A percentile compares a stretch with the other conserved stretches of the same genome.
These are phyloP conservation scores for Yponomeuta sedellus DNA, from an alignment of 2,888 invertebrate genomes.

Conservation along the genomic window DNA sequence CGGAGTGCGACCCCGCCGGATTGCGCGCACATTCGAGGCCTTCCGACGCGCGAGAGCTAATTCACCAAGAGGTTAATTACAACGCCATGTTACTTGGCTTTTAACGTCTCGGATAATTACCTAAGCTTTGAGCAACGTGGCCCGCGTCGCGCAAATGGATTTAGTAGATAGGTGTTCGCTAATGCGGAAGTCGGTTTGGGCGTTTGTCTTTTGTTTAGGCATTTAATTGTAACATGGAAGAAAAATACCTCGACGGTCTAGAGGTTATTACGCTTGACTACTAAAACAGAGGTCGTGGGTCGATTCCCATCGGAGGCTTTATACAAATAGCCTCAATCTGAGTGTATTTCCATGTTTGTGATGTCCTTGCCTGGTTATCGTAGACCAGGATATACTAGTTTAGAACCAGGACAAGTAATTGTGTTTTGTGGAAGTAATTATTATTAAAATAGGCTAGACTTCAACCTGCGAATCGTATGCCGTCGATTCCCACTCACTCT, in stretches of 20 bases:
- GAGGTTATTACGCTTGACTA: no score
- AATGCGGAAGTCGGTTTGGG: neutral
- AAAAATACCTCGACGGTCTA: neutral
- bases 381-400: no score
- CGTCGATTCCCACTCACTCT: no score
- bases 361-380: no score
- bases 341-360: no score
- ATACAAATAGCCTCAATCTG: no score
- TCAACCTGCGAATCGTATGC: no score
- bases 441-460: no score
- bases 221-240: neutral
- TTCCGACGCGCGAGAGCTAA: constrained; percentile 19
- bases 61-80: constrained; percentile 39
- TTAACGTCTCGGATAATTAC: constrained; percentile 18
- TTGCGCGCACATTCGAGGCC: constrained; percentile 21
- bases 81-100: constrained; percentile 29
- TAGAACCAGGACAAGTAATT: no score
- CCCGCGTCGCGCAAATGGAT: constrained; percentile 3
- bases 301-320: no score
- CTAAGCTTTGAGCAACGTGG: constrained; percentile 26
- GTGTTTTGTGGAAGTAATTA: no score
- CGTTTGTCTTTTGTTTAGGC: neutral
- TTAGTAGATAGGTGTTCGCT: neutral
- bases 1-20: constrained; percentile 25
- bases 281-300: no score